Conservation (phyloP, 2,888 invertebrate genomes). For the Leptopilina syphax region DNA sequence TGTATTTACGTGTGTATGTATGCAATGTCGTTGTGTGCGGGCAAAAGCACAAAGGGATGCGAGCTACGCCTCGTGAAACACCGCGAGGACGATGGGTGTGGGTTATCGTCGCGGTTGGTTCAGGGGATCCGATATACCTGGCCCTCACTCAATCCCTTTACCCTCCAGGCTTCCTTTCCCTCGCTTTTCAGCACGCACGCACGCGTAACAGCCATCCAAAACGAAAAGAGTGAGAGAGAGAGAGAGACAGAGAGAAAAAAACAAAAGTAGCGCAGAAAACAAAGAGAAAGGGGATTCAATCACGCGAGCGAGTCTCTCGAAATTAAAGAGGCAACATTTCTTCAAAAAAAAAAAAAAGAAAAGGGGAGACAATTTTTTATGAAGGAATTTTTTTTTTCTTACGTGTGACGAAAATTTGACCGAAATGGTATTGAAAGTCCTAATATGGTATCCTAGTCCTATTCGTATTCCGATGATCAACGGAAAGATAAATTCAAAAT, state of each 20-base stretch:
- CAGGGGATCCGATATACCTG: slow-evolving; percentile 42
- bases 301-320: slow-evolving; percentile 1
- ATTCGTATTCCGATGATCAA: no score
- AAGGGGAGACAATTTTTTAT: no score
- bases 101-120: slow-evolving; percentile 48
- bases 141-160: slow-evolving; percentile 41
- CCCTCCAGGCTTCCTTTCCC: slow-evolving; percentile 33
- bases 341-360: no score
- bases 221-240: neutral
- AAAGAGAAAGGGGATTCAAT: slow-evolving; percentile 20
- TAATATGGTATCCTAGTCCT: no score
- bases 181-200: slow-evolving; percentile 39
- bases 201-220: slow-evolving; percentile 25
- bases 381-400: no score
- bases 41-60: slow-evolving; percentile 52
- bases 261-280: neutral
- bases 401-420: no score
- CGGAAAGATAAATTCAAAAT: no score
- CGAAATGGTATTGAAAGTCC: no score
- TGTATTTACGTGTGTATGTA: slow-evolving; percentile 16
- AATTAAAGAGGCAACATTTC: slow-evolving; percentile 11
- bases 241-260: neutral
- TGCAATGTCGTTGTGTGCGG: slow-evolving; percentile 49
- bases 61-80: slow-evolving; percentile 54
- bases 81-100: slow-evolving; percentile 47